Base-by-base conservation (phyloP, 1,140 invertebrate genomes). In the Sarcophaga peregrina region DNA sequence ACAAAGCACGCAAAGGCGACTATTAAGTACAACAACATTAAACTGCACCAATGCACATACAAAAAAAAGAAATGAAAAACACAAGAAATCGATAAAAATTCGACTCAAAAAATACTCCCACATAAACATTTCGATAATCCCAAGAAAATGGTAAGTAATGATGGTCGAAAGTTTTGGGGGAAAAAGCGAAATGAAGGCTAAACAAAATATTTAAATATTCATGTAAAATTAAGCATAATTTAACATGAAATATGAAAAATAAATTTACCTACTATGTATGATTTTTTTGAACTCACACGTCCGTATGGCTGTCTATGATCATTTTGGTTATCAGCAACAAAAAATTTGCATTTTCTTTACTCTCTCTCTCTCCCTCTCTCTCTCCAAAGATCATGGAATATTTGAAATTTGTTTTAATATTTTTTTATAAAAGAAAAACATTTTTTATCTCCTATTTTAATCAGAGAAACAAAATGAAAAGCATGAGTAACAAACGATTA, bases 151-250 rank as follows among this genome's bases (percentile, higher is more conserved):
- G 4, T 1, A 37, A 37, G 25, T 2, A 37, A 37, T 37, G 1
- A 37, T 4, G 25, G 25, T 37, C 25, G 25, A 37, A 37, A 37
- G 25, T 37, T 37, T 37, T 37, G 1, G 25, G 25, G 25, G 25
- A 37, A 37, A 37, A 37, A 37, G 1, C 25, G n/a, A n/a, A n/a
- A 37, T 37, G 4, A 37, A 37, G 25, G 7, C 54, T 58, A 58
- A 6, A 58, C 20, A 68, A 68, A 68, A 68, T 68, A 68, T 68
- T 68, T 68, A 20, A 68, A 68, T 68, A 68, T 68, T 68, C 62
- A 68, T 68, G 17, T 68, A 68, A 68, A 68, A 68, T 25, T 68
- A 68, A 68, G 5, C 62, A 68, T 68, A 68, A 68, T 68, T 68
- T 68, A 68, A 25, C 9, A 68, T 37, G 25, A 62, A 17, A 68